Evolutionary conservation across 2,797 vertebrate species (phyloP), one percentile per base, ranked within the genome.

Genomic region (Hypotaenidia okinawae): DNA sequence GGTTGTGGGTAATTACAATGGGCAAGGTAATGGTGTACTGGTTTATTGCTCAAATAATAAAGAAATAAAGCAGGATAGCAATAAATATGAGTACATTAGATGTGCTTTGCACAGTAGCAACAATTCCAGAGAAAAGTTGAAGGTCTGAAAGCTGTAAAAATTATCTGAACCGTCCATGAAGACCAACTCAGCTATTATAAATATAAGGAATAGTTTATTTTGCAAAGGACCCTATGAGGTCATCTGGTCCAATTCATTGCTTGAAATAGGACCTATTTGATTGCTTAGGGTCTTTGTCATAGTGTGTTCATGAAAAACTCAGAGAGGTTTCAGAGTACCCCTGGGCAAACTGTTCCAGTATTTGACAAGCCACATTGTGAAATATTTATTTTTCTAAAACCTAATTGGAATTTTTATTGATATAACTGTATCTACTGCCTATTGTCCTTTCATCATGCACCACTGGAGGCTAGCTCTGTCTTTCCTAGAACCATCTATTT

Each of bases 21-120:
- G 63, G 22, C 27, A 91, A 96, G 33, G 27, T 24, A 91, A 73
- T 37, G 14, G 9, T 73, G 9, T 92, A n/a, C 27, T 55, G 17
- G 12, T 86, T 94, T 92, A 91, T 84, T 95, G 30, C 61, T 68
- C 45, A 90, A 35, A 87, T 72, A 91, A 88, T 86, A 94, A 83
- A 93, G 81, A 92, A 70, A 52, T 72, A 93, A 81, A 75, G 35
- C 27, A 92, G 13, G 16, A 39, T 37, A 76, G 23, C 39, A 87
- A 73, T 90, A 92, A 92, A 88, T 91, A 74, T 19, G 15, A 57
- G 19, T 67, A 78, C 11, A 52, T 58, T 35, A 33, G 25, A 69
- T 10, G 13, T 78, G 11, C 15, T 96, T 91, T 85, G 45, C 62
- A 92, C 9, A 55, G 16, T 77, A 73, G 27, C 24, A 92, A 67